A percentile compares a stretch with the other conserved stretches of the same genome.
Conservation (phyloP, 2,797 vertebrate species). For the Stomatorhinus walkeri region DNA sequence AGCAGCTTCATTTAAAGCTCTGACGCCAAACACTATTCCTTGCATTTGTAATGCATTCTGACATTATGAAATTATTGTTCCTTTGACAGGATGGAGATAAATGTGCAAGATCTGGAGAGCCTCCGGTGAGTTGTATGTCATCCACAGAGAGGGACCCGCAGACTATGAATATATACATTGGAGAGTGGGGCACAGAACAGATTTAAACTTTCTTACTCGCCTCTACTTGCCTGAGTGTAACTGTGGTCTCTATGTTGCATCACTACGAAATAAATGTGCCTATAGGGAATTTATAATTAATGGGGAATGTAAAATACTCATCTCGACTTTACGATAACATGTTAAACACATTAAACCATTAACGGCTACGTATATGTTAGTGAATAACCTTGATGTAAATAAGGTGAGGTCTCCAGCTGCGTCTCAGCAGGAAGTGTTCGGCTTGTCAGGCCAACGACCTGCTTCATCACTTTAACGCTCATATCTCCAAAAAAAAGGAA, state of each 20-base stretch:
- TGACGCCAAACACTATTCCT: conserved; percentile 23
- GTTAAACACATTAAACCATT: not conserved
- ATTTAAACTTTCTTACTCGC: not conserved
- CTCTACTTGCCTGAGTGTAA: not conserved
- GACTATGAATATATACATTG: conserved; percentile 31
- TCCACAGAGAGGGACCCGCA: conserved; percentile 24
- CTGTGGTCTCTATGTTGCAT: not conserved
- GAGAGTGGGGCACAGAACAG: not conserved
- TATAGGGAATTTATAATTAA: not conserved
- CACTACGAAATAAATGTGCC: not conserved
- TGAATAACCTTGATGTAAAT: not conserved
- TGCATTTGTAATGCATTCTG: conserved; percentile 30
- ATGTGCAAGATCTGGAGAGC: conserved; percentile 25
- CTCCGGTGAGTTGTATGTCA: conserved; percentile 35
- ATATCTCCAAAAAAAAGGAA: not conserved
- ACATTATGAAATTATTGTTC: conserved; percentile 34
- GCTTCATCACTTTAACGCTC: not conserved
- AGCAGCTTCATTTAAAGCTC: not conserved
- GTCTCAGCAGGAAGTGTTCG: not conserved
- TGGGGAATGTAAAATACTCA: not conserved
- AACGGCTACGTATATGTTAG: not conserved
- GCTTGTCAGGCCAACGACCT: not conserved
- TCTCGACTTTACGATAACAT: not conserved
- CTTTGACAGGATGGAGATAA: conserved; percentile 33
- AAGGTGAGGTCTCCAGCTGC: not conserved